Base-by-base conservation (phyloP, 2,797 vertebrate species). In the Rhyacichthys aspro region DNA sequence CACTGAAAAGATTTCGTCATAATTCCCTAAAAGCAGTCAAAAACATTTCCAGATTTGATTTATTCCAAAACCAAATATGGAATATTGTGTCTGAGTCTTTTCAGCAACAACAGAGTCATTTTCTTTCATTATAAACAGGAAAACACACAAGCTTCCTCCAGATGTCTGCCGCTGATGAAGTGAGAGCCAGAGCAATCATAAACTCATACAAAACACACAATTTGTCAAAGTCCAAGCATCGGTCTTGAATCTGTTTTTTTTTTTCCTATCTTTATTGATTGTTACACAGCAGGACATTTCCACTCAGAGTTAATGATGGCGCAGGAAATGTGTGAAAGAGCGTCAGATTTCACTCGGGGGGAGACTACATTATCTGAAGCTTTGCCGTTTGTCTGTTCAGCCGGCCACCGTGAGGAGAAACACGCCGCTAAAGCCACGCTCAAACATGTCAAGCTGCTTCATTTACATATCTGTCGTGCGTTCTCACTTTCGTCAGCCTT, bases 351-450 rank as follows among this genome's bases (percentile, higher is more conserved):
- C 7, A 66, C 43, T 55, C n/a, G 38, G 23, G 23, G 7, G 6
- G 3, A 9, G 50, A 8, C 64, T 10, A 11, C 50, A 39, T 74
- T 17, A 67, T 52, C 59, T 11, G 14, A 57, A 66, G 69, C 72
- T 32, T 37, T 23, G 68, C 19, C 34, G 41, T 65, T 59, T 71
- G 76, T 76, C 68, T 70, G 72, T 54, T 82, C 77, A 74, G 67
- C 74, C 78, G 79, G 39, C 32, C n/a, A 53, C 42, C 43, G 67
- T 36, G 9, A 67, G 11, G 60, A 64, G 74, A 84, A 79, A 75
- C 72, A 74, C 37, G 44, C 0, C 1, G 37, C 11, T 43, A 28
- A 69, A 74, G 66, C 77, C 58, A 17, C 7, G 14, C 43, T 49
- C 68, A 78, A 78, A 75, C 66, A 70, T 15, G 57, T 53, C 64